Percentiles rank a stretch among this genome's conserved stretches.
These are phyloP conservation scores for Tyria jacobaeae DNA, from an alignment of 2,888 invertebrate species.

Conservation along the genomic window DNA sequence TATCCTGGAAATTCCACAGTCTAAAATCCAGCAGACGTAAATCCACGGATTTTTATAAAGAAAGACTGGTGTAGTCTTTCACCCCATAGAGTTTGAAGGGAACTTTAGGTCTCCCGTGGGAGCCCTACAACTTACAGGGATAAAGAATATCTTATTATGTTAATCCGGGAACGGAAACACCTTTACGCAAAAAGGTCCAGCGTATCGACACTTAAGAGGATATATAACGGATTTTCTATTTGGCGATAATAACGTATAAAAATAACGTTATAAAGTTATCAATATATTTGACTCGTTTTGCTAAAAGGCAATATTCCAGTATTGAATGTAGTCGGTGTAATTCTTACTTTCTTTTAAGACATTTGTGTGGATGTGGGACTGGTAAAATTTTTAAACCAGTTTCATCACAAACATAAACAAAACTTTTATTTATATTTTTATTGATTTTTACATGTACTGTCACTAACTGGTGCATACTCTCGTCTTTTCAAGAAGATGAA, in stretches of 20 bases:
- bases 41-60: slow-evolving; percentile 57
- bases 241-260: slow-evolving; percentile 52
- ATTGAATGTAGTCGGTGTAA: not conserved
- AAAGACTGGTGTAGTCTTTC: slow-evolving; percentile 52
- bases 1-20: slow-evolving; percentile 39
- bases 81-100: slow-evolving; percentile 54
- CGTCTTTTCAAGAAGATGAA: no score
- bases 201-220: slow-evolving; percentile 58
- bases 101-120: slow-evolving; percentile 66
- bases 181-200: slow-evolving; percentile 58
- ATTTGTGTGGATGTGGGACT: no score
- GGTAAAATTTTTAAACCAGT: no score
- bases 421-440: no score
- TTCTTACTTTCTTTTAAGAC: no score
- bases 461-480: no score
- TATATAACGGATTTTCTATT: slow-evolving; percentile 54
- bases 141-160: slow-evolving; percentile 70
- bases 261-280: slow-evolving; percentile 40
- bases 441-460: no score
- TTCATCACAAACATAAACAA: no score
- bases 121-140: slow-evolving; percentile 62
- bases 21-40: slow-evolving; percentile 48
- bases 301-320: not conserved
- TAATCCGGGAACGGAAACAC: slow-evolving; percentile 60
- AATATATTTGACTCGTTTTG: slow-evolving; percentile 9